Base-by-base conservation (phyloP, 2,797 vertebrate genomes). In the Bradypus variegatus region DNA sequence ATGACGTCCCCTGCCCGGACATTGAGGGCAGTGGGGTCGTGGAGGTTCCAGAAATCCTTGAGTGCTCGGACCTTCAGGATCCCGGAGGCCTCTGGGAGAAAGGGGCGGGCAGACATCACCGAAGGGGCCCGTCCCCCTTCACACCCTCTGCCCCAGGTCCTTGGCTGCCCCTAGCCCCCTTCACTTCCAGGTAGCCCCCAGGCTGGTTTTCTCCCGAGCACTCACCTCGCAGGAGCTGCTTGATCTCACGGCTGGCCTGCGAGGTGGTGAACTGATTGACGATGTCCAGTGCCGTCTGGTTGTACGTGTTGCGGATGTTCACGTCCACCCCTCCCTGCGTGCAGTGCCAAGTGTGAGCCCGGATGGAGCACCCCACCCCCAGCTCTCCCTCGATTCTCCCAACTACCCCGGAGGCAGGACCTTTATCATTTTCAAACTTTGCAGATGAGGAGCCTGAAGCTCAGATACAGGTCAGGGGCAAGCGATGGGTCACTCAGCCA, bases 181-280 rank as follows among this genome's bases (percentile, higher is more conserved):
- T 65, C 27, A 27, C 31, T 31, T 75, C 50, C 62, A 2, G 41
- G 45, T 16, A 21, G 29, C 31, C 1, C 64, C 60, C 13, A 3
- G 11, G 58, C 53, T 2, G 55, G 31, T 45, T 21, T 41, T 11
- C 36, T 18, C 60, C 36, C 36, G 50, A 4, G 21, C 45, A 80
- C 97, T 97, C 95, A 99, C 99, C 99, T 98, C 99, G 96, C 3
- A 99, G 98, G 45, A 99, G 98, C 97, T 99, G 98, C 95, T 99
- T 99, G 97, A 99, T 99, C 93, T 99, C 99, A 93, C 98, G 98
- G 98, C 99, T 99, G 97, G 98, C 99, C 0, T 99, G 98, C 0
- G 98, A 98, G 3, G 99, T 99, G 96, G 99, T 99, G 97, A 99
- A 99, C 97, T 99, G 99, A 96, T 99, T 99, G 86, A 99, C 99